Evolutionary conservation across 35 echinoderm and acorn worm genomes (phyloP).

Genomic region (Heliocidaris tuberculata): DNA sequence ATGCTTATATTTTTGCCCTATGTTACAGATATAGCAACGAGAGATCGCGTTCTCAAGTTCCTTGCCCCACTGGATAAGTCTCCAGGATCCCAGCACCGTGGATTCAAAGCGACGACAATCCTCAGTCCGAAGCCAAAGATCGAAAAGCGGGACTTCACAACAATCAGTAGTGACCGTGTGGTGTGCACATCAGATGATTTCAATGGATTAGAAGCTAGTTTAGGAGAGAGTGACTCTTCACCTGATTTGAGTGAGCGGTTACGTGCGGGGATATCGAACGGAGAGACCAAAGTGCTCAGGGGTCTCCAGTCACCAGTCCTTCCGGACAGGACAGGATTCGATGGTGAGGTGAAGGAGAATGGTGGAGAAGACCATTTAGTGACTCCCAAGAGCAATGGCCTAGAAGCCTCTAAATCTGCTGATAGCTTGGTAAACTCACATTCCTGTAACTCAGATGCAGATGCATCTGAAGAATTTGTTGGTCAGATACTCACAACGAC

Average conservation of each 20-base stretch:
- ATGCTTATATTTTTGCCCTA: background rate
- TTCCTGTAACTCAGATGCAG: slow-evolving; percentile 60
- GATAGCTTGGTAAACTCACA: slow-evolving; percentile 30
- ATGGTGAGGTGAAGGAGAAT: background rate
- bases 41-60: slow-evolving; percentile 56
- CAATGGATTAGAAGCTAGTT: background rate
- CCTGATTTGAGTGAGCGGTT: background rate
- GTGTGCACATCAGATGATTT: background rate
- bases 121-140: slow-evolving; percentile 34
- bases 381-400: background rate
- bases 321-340: background rate
- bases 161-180: background rate
- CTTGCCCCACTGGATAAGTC: slow-evolving; percentile 60
- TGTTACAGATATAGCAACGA: slow-evolving; percentile 52
- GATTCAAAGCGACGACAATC: background rate
- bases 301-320: background rate
- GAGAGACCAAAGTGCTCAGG: background rate
- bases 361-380: background rate
- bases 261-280: background rate
- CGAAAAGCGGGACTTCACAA: slow-evolving; percentile 16
- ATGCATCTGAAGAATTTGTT: slow-evolving; percentile 37
- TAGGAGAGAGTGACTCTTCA: slow-evolving; percentile 15
- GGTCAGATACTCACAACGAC: slow-evolving; percentile 62
- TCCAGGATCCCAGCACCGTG: slow-evolving; percentile 42
- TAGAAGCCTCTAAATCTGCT: background rate